These are phyloP conservation scores for Sebastes itinus DNA, from an alignment of 2,797 vertebrate species.

Conservation along the genomic window DNA sequence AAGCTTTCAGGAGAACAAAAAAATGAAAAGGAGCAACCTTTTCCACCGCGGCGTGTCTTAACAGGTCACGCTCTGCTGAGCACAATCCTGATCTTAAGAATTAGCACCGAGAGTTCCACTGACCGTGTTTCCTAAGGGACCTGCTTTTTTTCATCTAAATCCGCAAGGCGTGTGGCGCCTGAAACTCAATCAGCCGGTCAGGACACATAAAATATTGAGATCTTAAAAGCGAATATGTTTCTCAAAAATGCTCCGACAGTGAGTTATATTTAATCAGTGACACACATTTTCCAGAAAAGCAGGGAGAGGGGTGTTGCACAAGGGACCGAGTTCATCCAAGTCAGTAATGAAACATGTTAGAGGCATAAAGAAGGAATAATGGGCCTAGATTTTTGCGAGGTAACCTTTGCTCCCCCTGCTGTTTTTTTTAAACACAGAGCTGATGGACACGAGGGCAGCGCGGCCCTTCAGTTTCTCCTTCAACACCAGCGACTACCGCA, in stretches of 20 bases:
- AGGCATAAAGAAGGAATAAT: slow-evolving; percentile 33
- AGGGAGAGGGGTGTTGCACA: slow-evolving; percentile 50
- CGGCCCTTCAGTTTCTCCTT: slow-evolving; percentile 89
- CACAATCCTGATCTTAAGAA: slow-evolving; percentile 71
- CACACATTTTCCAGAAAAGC: slow-evolving; percentile 63
- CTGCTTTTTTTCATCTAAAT: slow-evolving; percentile 55
- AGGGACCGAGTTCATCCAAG: slow-evolving; percentile 51
- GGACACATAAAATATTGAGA: slow-evolving; percentile 81
- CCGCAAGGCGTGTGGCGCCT: slow-evolving; percentile 52
- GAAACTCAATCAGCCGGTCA: slow-evolving; percentile 69
- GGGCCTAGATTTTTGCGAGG: not conserved
- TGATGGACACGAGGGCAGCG: slow-evolving; percentile 86
- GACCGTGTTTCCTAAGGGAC: slow-evolving; percentile 70
- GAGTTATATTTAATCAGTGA: slow-evolving; percentile 77
- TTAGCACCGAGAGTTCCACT: slow-evolving; percentile 68
- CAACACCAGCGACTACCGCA: slow-evolving; percentile 89
- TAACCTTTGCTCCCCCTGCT: slow-evolving; percentile 37
- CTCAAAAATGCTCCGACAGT: slow-evolving; percentile 63
- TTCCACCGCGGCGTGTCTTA: slow-evolving; percentile 69
- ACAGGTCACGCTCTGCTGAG: slow-evolving; percentile 73
- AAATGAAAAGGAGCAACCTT: slow-evolving; percentile 46
- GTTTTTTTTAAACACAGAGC: slow-evolving; percentile 69
- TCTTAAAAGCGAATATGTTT: slow-evolving; percentile 81
- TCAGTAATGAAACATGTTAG: slow-evolving; percentile 55
- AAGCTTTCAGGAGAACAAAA: slow-evolving; percentile 67